Conservation (phyloP, 2,888 invertebrate genomes). For the Bellardia bayeri region DNA sequence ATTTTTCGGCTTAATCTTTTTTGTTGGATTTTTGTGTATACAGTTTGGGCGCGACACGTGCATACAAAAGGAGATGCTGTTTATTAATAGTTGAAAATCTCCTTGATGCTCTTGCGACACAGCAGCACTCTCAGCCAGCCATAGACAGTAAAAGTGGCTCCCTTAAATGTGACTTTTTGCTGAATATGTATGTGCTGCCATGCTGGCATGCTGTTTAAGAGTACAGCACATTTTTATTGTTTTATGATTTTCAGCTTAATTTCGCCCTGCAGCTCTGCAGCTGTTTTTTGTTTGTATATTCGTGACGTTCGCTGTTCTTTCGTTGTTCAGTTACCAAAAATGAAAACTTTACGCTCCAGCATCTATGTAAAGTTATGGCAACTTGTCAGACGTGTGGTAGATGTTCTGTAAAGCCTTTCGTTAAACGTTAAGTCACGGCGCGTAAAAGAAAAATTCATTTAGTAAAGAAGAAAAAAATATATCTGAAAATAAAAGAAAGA, state of each 20-base stretch:
- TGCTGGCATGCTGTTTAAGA: background rate
- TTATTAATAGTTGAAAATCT: constrained; percentile 70
- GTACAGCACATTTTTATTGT: constrained; percentile 33
- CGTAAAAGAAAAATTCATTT: constrained; percentile 64
- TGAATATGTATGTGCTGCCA: constrained; percentile 59
- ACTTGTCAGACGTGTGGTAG: constrained; percentile 76
- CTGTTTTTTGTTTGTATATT: constrained; percentile 11
- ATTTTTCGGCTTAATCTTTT: constrained; percentile 18
- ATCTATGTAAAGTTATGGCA: constrained; percentile 72
- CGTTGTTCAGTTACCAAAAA: constrained; percentile 53
- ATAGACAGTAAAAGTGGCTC: background rate
- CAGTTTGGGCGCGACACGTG: constrained; percentile 77
- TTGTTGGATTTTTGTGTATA: constrained; percentile 72
- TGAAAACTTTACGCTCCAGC: constrained; percentile 67
- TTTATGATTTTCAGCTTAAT: constrained; percentile 53
- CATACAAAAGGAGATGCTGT: constrained; percentile 73
- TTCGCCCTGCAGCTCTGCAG: constrained; percentile 57
- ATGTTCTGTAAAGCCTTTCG: constrained; percentile 75
- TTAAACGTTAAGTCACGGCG: constrained; percentile 69
- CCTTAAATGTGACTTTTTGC: constrained; percentile 56
- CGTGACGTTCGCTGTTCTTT: constrained; percentile 32
- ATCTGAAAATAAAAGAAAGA: constrained; percentile 24
- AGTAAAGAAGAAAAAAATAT: constrained; percentile 20
- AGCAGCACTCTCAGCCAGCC: background rate
- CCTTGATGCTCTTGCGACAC: background rate